Base-by-base conservation (phyloP, 2,113 vertebrate genomes). In the Carassius gibelio region DNA sequence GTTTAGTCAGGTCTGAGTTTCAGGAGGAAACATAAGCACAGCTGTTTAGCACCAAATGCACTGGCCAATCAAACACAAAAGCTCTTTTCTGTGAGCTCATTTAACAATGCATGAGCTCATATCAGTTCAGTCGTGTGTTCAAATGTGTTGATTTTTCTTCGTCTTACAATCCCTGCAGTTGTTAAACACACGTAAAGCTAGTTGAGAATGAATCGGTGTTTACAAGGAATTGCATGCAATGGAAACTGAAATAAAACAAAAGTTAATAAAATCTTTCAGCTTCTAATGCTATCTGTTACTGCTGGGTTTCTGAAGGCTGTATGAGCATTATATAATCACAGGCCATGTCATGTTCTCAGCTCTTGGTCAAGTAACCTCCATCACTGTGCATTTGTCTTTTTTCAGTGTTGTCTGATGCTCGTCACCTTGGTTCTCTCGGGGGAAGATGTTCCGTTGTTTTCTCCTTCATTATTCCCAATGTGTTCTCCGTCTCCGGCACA, bases 391-490 rank as follows among this genome's bases (percentile, higher is more conserved):
- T 4, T 15, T 3, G 1, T 26, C 45, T 23, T 5, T 3, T 75
- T 79, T 71, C 11, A 59, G 55, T 48, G 8, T 11, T 71, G 74
- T 57, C 78, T 55, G 36, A 15, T 8, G 61, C 21, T 21, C 64
- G 26, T 68, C 82, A 55, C 34, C 36, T 23, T 15, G 2, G 11
- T 50, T 64, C n/a, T 79, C 83, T 87, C 85, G 0, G 0, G 66
- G 17, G 83, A 75, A 75, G 62, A 55, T 64, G 52, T 26, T 57
- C 85, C 82, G 55, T 88, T 88, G 85, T 84, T 80, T 72, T 69
- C 45, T 76, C 19, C 23, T 66, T 86, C 77, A 45, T 75, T 42
- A 78, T 64, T 78, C 57, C 61, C n/a, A 3, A 21, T 62, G 52
- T 30, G 42, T 75, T 68, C n/a, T 45, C 79, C 3, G 15, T n/a